phyloP scores from a whole-genome alignment of 2,888 invertebrate genomes.

The Thymelicus acteon region DNA sequence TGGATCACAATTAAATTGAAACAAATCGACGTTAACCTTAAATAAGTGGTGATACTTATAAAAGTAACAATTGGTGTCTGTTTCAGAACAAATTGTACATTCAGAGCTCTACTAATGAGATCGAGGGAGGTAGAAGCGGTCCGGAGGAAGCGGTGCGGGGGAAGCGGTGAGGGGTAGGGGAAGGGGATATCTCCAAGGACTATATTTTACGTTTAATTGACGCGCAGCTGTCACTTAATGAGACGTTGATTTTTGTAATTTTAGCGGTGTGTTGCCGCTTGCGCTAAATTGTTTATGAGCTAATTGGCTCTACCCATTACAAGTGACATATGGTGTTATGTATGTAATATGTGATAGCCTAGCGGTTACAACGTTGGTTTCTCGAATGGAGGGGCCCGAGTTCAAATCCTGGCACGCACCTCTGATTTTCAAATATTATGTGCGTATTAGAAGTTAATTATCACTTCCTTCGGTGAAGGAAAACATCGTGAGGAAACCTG shows the following conservation, averaged over 20 bases:
- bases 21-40: constrained; percentile 58
- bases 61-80: constrained; percentile 78
- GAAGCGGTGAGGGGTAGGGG: constrained; percentile 52
- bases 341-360: too few relatives aligned
- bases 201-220: constrained; percentile 84
- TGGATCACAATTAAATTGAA: constrained; percentile 50
- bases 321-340: neutral
- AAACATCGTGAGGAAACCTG: too few relatives aligned
- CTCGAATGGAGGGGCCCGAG: too few relatives aligned
- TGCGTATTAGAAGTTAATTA: too few relatives aligned
- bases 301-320: neutral
- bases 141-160: constrained; percentile 47
- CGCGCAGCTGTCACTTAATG: constrained; percentile 81
- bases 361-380: too few relatives aligned
- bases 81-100: constrained; percentile 81
- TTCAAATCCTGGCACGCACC: too few relatives aligned
- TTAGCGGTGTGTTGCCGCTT: constrained; percentile 43
- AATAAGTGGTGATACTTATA: constrained; percentile 69
- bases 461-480: too few relatives aligned
- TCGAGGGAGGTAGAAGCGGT: constrained; percentile 60
- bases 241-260: constrained; percentile 74
- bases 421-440: too few relatives aligned
- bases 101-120: constrained; percentile 79
- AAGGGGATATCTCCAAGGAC: constrained; percentile 65
- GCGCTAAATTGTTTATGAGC: constrained; percentile 24